Percentiles rank a stretch among this genome's conserved stretches.
Evolutionary conservation across 2,113 vertebrate genomes (phyloP).

Genomic region (Saguinus midas): DNA sequence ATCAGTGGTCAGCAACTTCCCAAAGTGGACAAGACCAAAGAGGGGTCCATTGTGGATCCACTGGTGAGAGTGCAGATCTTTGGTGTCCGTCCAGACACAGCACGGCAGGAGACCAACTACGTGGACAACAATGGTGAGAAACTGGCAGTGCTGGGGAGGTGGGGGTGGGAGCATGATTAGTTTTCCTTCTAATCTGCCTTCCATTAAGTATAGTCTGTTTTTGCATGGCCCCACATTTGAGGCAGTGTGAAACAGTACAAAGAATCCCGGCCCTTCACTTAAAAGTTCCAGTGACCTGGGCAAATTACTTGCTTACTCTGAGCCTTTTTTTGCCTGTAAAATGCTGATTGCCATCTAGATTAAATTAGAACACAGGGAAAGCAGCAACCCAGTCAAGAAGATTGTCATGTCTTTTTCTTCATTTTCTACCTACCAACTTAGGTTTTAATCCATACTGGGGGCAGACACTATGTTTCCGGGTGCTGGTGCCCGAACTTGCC

Average conservation of each 20-base stretch:
- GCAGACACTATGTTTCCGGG: constrained; percentile 89
- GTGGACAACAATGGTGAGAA: constrained; percentile 95
- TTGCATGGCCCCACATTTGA: not conserved
- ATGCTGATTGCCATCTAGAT: not conserved
- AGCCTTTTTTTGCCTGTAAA: not conserved
- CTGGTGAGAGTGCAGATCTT: constrained; percentile 95
- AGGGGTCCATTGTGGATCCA: constrained; percentile 92
- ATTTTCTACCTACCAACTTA: constrained; percentile 63
- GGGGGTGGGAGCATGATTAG: too few relatives aligned
- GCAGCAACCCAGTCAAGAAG: not conserved
- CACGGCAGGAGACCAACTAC: constrained; percentile 91
- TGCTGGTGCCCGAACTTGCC: constrained; percentile 91
- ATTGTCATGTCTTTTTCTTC: not conserved
- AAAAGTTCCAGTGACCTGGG: not conserved
- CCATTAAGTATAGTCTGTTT: not conserved
- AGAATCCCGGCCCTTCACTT: not conserved
- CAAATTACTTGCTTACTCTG: not conserved
- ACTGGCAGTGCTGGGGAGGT: not conserved
- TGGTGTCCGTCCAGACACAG: constrained; percentile 88
- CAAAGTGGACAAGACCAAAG: constrained; percentile 92
- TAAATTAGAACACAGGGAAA: not conserved
- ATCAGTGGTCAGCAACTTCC: constrained; percentile 97
- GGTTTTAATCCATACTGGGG: constrained; percentile 96
- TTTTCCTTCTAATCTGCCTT: not conserved
- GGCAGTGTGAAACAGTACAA: not conserved